Evolutionary conservation across 2,888 invertebrate species (phyloP).

Genomic region (Dioctria rufipes): DNA sequence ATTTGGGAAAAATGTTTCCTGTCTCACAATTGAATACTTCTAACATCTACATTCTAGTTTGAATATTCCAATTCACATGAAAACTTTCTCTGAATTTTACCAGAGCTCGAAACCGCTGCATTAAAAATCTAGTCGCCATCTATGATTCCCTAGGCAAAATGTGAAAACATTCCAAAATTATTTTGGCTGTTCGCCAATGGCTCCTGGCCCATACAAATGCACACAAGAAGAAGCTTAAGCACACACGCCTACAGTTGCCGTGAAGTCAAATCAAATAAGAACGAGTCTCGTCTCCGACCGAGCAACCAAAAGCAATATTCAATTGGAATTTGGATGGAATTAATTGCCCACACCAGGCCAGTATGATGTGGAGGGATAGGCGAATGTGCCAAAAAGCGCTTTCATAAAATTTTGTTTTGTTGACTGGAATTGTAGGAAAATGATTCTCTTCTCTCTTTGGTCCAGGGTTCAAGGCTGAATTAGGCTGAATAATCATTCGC

Average conservation of each 20-base stretch:
- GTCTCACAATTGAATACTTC: too few relatives aligned
- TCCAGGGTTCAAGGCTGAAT: constrained; percentile 33
- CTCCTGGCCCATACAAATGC: constrained; percentile 3
- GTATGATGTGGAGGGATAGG: constrained; percentile 23
- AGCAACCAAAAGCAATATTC: too few relatives aligned
- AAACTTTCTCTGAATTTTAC: background rate
- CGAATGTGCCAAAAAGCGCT: constrained; percentile 15
- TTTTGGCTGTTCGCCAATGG: constrained; percentile 40
- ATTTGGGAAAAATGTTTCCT: too few relatives aligned
- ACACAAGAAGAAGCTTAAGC: background rate
- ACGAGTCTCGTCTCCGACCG: background rate
- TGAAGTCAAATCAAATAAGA: background rate
- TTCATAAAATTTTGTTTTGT: background rate
- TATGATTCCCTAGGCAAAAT: constrained; percentile 56
- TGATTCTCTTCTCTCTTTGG: constrained; percentile 18
- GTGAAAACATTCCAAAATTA: constrained; percentile 17
- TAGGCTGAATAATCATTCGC: background rate
- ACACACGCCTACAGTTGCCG: background rate
- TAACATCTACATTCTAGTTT: too few relatives aligned
- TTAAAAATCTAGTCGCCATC: constrained; percentile 47
- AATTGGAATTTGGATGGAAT: too few relatives aligned
- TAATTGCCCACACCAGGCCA: background rate
- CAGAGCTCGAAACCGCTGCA: constrained; percentile 14
- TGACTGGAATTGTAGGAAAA: too few relatives aligned
- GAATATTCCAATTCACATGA: background rate